phyloP scores from a whole-genome alignment of 2,888 invertebrate genomes.

The Conops quadrifasciatus region DNA sequence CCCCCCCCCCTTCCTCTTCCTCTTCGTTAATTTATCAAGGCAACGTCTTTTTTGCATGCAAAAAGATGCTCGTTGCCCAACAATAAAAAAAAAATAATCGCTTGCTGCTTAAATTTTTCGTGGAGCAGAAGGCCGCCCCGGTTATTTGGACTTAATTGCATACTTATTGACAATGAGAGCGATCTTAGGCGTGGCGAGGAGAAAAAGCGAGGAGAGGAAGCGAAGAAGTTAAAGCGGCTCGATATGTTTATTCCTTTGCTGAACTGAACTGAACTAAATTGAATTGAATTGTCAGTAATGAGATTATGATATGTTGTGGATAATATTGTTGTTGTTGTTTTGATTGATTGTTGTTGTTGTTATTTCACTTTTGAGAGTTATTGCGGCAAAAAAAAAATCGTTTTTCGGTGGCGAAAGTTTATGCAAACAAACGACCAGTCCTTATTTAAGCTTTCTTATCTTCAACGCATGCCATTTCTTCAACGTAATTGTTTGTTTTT shows the following conservation, averaged over 20 bases:
- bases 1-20: background rate
- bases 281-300: constrained; percentile 10
- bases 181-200: too few species aligned
- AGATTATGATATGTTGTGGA: background rate
- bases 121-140: too few species aligned
- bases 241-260: background rate
- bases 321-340: background rate
- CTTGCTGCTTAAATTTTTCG: too few species aligned
- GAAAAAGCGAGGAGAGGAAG: background rate
- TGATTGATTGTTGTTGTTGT: background rate
- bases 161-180: background rate
- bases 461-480: too few species aligned
- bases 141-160: background rate
- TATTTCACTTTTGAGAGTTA: background rate
- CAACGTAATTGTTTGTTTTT: too few species aligned
- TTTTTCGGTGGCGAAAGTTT: too few species aligned
- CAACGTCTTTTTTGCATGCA: too few species aligned
- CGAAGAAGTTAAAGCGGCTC: background rate
- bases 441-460: too few species aligned
- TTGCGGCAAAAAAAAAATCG: background rate
- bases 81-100: too few species aligned
- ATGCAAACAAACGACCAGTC: too few species aligned
- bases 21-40: too few species aligned
- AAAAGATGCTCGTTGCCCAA: too few species aligned
- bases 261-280: background rate